Base-by-base conservation (phyloP, 2,888 invertebrate genomes). In the Stegophylla sp. region DNA sequence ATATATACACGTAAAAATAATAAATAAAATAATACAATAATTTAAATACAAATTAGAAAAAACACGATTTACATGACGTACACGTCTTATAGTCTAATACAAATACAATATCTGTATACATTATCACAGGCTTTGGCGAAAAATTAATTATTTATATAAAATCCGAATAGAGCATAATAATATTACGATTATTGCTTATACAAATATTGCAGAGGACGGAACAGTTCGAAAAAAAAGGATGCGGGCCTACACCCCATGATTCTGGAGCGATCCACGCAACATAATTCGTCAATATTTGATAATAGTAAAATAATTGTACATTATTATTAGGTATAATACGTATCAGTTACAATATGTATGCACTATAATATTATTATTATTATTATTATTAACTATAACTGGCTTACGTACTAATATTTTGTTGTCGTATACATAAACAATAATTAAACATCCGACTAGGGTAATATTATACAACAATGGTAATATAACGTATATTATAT, bases 101-200 rank as follows among this genome's bases (percentile, higher is more conserved):
- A 43, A 74, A 56, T 74, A 63, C 43, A 74, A 63, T 12, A 56
- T 59, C 51, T 12, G 17, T 63, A 64, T 51, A 51, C 13, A 76
- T 77, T 77, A 77, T 77, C 76, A 77, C 76, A 77, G 76, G 45
- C 59, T 56, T 77, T 66, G 43, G 56, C 56, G 43, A 67, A 67
- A 77, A n/a, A 17, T 63, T 34, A n/a, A n/a, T n/a, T n/a, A n/a
- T 45, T 41, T 43, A 43, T 20, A 66, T 20, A 17, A 34, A 13
- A 17, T 34, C n/a, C 28, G 5, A 34, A 34, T 34, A 34, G 34
- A 34, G 34, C 23, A 20, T 20, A 1, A 20, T 15, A 45, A 20
- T 43, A 20, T 2, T 45, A 28, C 2, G 17, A 41, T 5, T 34
- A 34, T 34, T 34, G 34, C 34, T 34, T 34, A 34, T 7, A 7